These are phyloP conservation scores for Epinephelus awoara DNA, from an alignment of 2,797 vertebrate genomes.

Conservation along the genomic window DNA sequence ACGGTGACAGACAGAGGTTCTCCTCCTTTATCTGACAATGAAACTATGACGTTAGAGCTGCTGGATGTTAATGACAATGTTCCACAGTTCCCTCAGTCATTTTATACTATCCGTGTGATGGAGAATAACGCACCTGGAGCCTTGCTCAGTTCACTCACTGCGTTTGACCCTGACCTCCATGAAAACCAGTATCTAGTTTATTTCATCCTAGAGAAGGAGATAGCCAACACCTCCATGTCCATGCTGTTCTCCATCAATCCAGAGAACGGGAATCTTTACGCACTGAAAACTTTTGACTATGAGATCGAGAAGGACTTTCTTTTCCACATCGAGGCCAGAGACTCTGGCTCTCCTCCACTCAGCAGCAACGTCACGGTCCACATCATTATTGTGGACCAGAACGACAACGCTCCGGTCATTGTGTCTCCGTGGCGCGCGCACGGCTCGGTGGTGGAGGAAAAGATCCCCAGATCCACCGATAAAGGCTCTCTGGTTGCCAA, in stretches of 20 bases:
- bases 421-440: constrained; percentile 76
- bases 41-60: constrained; percentile 77
- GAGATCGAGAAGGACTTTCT: constrained; percentile 77
- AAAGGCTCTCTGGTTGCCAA: constrained; percentile 77
- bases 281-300: constrained; percentile 78
- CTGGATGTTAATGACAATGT: constrained; percentile 87
- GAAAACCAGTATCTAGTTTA: constrained; percentile 82
- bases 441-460: constrained; percentile 64
- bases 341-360: constrained; percentile 79
- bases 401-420: constrained; percentile 77
- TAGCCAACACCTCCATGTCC: constrained; percentile 76
- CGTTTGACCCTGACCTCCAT: constrained; percentile 80
- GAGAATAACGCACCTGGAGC: constrained; percentile 83
- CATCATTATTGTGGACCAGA: constrained; percentile 76
- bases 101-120: constrained; percentile 78
- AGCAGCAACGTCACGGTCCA: constrained; percentile 77
- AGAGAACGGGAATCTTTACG: constrained; percentile 78
- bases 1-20: constrained; percentile 81
- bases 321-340: constrained; percentile 79
- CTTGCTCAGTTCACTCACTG: constrained; percentile 72
- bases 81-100: constrained; percentile 77
- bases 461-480: constrained; percentile 70
- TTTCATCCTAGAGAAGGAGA: constrained; percentile 78
- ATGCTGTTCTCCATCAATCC: constrained; percentile 80
- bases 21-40: constrained; percentile 75